These are phyloP conservation scores for Spilosoma lubricipeda DNA, from an alignment of 2,888 invertebrate species.

Conservation along the genomic window DNA sequence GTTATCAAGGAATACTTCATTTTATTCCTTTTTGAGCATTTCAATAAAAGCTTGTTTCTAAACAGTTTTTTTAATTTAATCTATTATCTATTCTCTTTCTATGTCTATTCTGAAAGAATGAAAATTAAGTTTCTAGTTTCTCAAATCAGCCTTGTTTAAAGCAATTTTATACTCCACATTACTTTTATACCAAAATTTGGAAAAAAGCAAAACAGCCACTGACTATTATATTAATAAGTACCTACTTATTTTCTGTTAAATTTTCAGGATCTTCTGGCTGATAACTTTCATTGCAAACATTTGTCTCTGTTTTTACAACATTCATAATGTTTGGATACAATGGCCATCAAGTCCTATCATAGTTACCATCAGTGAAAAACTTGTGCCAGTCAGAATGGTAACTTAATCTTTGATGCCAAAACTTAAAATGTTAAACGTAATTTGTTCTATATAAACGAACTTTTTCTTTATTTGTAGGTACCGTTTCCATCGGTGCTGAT, in stretches of 20 bases:
- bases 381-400: conserved; percentile 60
- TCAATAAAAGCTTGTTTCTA: too few relatives aligned
- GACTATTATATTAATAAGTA: too few relatives aligned
- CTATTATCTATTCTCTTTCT: too few relatives aligned
- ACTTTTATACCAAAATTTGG: too few relatives aligned
- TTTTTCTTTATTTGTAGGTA: conserved; percentile 47
- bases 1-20: too few relatives aligned
- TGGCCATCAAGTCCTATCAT: conserved; percentile 67
- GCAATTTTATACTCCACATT: too few relatives aligned
- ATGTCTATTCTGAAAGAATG: too few relatives aligned
- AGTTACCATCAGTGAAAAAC: conserved; percentile 61
- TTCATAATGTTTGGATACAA: conserved; percentile 60
- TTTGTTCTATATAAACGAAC: neutral
- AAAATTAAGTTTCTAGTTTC: too few relatives aligned
- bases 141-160: too few relatives aligned
- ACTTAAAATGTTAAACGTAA: neutral
- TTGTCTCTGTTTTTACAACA: conserved; percentile 53
- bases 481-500: conserved; percentile 69
- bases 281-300: conserved; percentile 53
- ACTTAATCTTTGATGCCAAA: conserved; percentile 17
- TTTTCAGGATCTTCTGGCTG: conserved; percentile 49
- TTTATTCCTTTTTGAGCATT: too few relatives aligned
- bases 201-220: too few relatives aligned
- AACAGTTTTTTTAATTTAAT: too few relatives aligned
- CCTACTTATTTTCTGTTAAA: neutral